Base-by-base conservation (phyloP, 2,113 vertebrate species). In the Erythrocebus patas region DNA sequence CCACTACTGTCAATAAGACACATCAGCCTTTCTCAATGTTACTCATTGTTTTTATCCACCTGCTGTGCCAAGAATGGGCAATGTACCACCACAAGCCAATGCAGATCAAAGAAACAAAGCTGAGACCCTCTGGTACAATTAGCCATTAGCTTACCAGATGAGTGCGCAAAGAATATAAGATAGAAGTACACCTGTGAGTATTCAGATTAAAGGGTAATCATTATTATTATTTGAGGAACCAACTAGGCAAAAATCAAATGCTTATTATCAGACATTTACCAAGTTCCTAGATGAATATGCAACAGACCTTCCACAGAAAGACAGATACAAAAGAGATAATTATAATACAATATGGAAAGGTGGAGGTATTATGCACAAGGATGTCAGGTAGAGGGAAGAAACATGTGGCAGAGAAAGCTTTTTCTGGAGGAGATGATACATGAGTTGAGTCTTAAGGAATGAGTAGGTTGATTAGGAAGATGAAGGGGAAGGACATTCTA, bases 191-290 rank as follows among this genome's bases (percentile, higher is more conserved):
- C 9, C 43, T 73, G 30, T 52, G 79, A 81, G 4, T 52, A 40
- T 16, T 76, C 4, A 81, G 55, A 90, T 10, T 40, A 72, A 95
- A 92, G 30, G 38, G 32, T 25, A 72, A 81, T 48, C 73, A 79
- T 92, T 72, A 50, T 35, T 64, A 38, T 40, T 75, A 73, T 25
- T 83, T 35, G 86, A 75, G 86, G 95, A 96, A 89, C 70, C 75
- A 81, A 89, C 50, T 43, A 50, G 61, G 61, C 59, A 93, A 90
- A 96, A 94, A 89, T 64, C 70, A 84, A 95, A 95, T 64, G 57
- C 86, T 75, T 45, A 89, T 64, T 48, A 64, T 20, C 13, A 85
- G 35, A 82, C 13, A 64, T 82, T 96, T 93, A 55, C 27, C 52
- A 96, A 83, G 70, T 50, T 92, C 20, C 91, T 70, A 78, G 85